Evolutionary conservation across 1,140 invertebrate genomes (phyloP).

Genomic region (Drosophila arizonae): DNA sequence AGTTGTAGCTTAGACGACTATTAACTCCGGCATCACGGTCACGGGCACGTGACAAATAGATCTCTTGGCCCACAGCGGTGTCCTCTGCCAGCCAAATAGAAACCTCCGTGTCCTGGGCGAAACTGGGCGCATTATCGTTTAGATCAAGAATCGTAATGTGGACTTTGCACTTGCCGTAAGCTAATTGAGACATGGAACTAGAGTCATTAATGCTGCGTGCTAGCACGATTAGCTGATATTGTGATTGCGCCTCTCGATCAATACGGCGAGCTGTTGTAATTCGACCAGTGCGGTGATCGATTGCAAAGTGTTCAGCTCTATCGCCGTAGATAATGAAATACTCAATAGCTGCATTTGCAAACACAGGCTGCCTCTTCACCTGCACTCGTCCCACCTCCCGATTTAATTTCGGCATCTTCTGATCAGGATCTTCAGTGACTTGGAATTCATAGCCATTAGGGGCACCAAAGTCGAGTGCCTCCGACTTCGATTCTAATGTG

Average conservation of each 20-base stretch:
- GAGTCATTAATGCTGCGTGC: slow-evolving; percentile 84
- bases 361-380: slow-evolving; percentile 83
- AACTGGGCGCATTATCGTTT: slow-evolving; percentile 95
- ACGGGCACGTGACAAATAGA: slow-evolving; percentile 92
- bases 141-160: slow-evolving; percentile 93
- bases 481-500: slow-evolving; percentile 87
- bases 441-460: slow-evolving; percentile 91
- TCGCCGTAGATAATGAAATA: slow-evolving; percentile 95
- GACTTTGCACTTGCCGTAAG: slow-evolving; percentile 88
- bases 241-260: slow-evolving; percentile 91
- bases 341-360: slow-evolving; percentile 50
- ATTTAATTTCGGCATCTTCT: slow-evolving; percentile 84
- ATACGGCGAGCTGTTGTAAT: slow-evolving; percentile 91
- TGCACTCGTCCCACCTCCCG: slow-evolving; percentile 90
- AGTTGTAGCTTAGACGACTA: slow-evolving; percentile 90
- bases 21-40: slow-evolving; percentile 94
- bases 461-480: slow-evolving; percentile 88
- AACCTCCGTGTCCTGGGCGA: slow-evolving; percentile 87
- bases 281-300: slow-evolving; percentile 90
- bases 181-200: slow-evolving; percentile 62
- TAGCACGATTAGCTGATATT: slow-evolving; percentile 90
- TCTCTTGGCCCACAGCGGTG: slow-evolving; percentile 95
- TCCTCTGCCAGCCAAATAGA: slow-evolving; percentile 90
- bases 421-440: slow-evolving; percentile 90
- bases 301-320: slow-evolving; percentile 89